Conservation (phyloP, 2,888 invertebrate species). For the Philopedon plagiatum region DNA sequence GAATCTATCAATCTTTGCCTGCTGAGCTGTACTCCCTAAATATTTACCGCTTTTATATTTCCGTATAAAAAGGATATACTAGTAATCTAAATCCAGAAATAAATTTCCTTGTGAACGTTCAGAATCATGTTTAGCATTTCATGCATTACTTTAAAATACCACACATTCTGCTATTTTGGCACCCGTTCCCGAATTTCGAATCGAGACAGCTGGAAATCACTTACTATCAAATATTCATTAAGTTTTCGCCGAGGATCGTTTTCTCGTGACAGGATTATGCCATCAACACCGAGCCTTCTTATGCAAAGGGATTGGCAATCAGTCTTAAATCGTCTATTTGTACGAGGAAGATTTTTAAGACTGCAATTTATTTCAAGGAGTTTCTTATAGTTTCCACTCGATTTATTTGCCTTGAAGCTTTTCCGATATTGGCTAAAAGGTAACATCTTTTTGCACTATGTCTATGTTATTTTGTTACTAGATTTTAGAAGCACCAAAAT, state of each 20-base stretch:
- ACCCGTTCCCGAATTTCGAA: not conserved
- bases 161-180: slow-evolving; percentile 12
- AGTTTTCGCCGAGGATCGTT: slow-evolving; percentile 33
- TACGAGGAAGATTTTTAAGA: slow-evolving; percentile 32
- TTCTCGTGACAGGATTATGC: slow-evolving; percentile 43
- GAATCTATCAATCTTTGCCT: too few relatives aligned
- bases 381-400: slow-evolving; percentile 24
- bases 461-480: too few relatives aligned
- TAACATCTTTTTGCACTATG: too few relatives aligned
- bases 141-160: slow-evolving; percentile 9
- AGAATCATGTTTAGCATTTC: not conserved
- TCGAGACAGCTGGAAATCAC: slow-evolving; percentile 33
- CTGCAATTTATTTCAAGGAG: slow-evolving; percentile 34
- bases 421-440: not conserved
- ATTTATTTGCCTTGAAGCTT: slow-evolving; percentile 1
- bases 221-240: slow-evolving; percentile 46
- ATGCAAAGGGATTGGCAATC: slow-evolving; percentile 40
- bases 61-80: too few relatives aligned
- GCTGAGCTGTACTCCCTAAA: too few relatives aligned
- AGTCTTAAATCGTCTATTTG: slow-evolving; percentile 34
- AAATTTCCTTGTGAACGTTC: not conserved
- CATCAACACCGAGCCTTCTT: slow-evolving; percentile 38
- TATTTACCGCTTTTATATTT: too few relatives aligned
- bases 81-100: not conserved
- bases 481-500: too few relatives aligned